Percentiles rank a stretch among this genome's conserved stretches.
Conservation (phyloP, 2,113 vertebrate species). For the Prunella fulvescens region DNA sequence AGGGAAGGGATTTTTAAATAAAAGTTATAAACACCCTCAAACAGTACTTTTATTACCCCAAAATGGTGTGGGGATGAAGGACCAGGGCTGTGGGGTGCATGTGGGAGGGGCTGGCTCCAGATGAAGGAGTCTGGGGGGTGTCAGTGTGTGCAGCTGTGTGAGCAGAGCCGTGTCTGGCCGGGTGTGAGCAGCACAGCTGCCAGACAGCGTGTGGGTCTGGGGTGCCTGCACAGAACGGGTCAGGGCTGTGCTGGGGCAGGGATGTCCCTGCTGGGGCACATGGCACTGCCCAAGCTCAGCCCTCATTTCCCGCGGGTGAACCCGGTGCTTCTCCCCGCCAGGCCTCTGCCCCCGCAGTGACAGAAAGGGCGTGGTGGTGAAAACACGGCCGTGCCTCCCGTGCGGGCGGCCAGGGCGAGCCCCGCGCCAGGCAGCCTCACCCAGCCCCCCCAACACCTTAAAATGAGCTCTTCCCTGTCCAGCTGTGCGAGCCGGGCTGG, state of each 20-base stretch:
- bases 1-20: not conserved
- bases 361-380: not conserved
- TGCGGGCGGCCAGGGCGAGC: not conserved
- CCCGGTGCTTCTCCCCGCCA: not conserved
- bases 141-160: not conserved
- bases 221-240: not conserved
- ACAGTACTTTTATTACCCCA: not conserved
- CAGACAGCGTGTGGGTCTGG: not conserved
- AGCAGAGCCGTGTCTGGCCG: rapidly evolving
- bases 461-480: slow-evolving; percentile 13
- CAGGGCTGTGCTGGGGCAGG: not conserved
- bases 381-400: not conserved
- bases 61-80: not conserved
- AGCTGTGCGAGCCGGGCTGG: not conserved
- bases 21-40: not conserved
- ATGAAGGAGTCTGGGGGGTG: not conserved
- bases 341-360: not conserved
- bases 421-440: not conserved
- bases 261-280: not conserved
- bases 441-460: not conserved
- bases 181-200: not conserved
- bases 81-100: rapidly evolving
- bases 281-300: not conserved
- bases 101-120: too few relatives aligned
- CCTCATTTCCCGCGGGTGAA: slow-evolving; percentile 13